Evolutionary conservation across 2,888 invertebrate genomes (phyloP).

Genomic region (Hoplodrina blanda): DNA sequence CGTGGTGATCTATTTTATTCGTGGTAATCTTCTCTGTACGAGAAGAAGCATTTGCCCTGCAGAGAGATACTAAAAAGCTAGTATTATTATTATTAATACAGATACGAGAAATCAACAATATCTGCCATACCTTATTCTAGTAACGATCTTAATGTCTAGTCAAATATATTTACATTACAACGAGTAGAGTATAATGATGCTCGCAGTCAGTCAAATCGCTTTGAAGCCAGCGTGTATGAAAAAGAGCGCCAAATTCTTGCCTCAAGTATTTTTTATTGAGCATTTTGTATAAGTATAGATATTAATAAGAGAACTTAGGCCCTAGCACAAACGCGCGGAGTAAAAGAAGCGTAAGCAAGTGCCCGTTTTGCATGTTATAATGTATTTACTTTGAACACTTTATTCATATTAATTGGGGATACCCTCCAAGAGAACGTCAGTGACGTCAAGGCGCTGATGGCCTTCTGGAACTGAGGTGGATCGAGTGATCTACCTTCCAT

Average conservation of each 20-base stretch:
- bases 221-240: conserved; percentile 54
- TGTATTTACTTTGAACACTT: too few species aligned
- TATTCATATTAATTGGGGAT: too few species aligned
- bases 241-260: conserved; percentile 48
- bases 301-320: neutral
- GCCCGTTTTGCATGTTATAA: neutral
- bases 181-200: conserved; percentile 64
- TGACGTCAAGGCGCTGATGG: too few species aligned
- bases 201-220: conserved; percentile 66
- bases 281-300: neutral
- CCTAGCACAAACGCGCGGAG: neutral
- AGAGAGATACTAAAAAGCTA: too few species aligned
- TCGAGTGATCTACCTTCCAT: too few species aligned
- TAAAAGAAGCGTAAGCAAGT: neutral
- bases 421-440: too few species aligned
- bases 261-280: neutral
- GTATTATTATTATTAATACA: too few species aligned
- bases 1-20: too few species aligned
- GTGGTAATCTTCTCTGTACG: too few species aligned
- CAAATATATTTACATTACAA: conserved; percentile 67
- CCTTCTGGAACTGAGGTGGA: too few species aligned
- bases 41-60: too few species aligned
- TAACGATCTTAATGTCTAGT: conserved; percentile 65
- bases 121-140: conserved; percentile 49
- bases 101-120: conserved; percentile 48